phyloP scores from a whole-genome alignment of 1,140 invertebrate genomes.

The Ceratina australensis region DNA sequence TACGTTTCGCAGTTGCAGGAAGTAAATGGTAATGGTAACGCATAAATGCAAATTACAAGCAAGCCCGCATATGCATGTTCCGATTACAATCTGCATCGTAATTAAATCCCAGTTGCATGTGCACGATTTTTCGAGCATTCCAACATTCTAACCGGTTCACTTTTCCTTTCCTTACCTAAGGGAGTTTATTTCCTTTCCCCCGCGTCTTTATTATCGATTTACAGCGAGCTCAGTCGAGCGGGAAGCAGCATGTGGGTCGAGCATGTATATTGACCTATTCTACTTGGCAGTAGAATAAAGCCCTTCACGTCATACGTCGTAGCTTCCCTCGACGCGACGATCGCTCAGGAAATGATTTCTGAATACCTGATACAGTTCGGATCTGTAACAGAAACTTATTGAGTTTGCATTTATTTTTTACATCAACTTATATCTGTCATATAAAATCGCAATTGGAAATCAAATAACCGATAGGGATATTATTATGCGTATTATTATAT shows the following conservation, averaged over 20 bases:
- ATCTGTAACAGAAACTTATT: too few species aligned
- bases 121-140: constrained; percentile 41
- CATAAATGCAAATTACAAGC: constrained; percentile 27
- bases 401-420: too few species aligned
- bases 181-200: not conserved
- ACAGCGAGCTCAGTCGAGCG: not conserved
- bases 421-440: too few species aligned
- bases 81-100: constrained; percentile 39
- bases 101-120: constrained; percentile 32
- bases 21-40: not conserved
- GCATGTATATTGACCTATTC: not conserved
- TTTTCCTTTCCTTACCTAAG: constrained; percentile 14
- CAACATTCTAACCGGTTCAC: constrained; percentile 28
- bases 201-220: not conserved
- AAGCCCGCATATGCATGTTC: constrained; percentile 6
- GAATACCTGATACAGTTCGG: not conserved
- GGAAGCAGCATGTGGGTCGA: too few species aligned
- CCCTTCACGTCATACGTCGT: not conserved
- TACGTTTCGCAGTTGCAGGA: too few species aligned
- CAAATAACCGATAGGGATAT: too few species aligned
- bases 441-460: too few species aligned
- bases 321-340: not conserved
- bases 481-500: too few species aligned
- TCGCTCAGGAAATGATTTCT: not conserved
- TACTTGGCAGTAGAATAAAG: not conserved